phyloP scores from a whole-genome alignment of 2,888 invertebrate species.

The Cryptophagus acutangulus region DNA sequence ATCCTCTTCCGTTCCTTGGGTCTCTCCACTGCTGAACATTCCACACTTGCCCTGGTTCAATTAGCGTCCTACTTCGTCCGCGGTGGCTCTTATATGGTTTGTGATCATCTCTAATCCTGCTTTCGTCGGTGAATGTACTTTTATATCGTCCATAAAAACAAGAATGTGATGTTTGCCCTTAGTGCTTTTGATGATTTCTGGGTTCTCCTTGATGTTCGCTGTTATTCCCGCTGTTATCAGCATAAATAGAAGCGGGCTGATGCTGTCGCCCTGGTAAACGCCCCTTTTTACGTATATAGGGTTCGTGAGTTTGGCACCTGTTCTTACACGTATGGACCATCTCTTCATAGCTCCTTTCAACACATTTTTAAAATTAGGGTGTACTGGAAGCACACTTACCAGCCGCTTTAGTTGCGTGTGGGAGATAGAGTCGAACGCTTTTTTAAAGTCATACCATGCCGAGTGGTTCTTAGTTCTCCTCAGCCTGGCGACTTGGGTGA shows the following conservation, averaged over 20 bases:
- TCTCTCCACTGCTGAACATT: neutral
- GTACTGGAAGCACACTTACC: slow-evolving; percentile 15
- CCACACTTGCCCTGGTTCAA: slow-evolving; percentile 17
- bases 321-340: slow-evolving; percentile 6
- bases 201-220: slow-evolving; percentile 9
- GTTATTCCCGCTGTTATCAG: slow-evolving; percentile 19
- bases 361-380: slow-evolving; percentile 6
- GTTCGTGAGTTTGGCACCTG: neutral
- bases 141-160: slow-evolving; percentile 17
- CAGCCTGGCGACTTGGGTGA: slow-evolving; percentile 17
- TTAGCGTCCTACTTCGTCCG: slow-evolving; percentile 10
- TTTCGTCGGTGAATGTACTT: slow-evolving; percentile 9
- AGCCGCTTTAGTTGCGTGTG: slow-evolving; percentile 17
- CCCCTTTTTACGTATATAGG: slow-evolving; percentile 11
- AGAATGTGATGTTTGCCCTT: slow-evolving; percentile 7
- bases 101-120: slow-evolving; percentile 12
- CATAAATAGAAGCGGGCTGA: slow-evolving; percentile 19
- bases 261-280: slow-evolving; percentile 18
- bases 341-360: slow-evolving; percentile 8
- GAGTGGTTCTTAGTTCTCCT: slow-evolving; percentile 17
- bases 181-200: slow-evolving; percentile 2
- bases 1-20: no score
- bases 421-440: slow-evolving; percentile 15
- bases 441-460: slow-evolving; percentile 22
- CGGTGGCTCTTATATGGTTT: slow-evolving; percentile 1